Percentiles rank a stretch among this genome's conserved stretches.
These are phyloP conservation scores for Todus mexicanus DNA, from an alignment of 2,797 vertebrate species.

Conservation along the genomic window DNA sequence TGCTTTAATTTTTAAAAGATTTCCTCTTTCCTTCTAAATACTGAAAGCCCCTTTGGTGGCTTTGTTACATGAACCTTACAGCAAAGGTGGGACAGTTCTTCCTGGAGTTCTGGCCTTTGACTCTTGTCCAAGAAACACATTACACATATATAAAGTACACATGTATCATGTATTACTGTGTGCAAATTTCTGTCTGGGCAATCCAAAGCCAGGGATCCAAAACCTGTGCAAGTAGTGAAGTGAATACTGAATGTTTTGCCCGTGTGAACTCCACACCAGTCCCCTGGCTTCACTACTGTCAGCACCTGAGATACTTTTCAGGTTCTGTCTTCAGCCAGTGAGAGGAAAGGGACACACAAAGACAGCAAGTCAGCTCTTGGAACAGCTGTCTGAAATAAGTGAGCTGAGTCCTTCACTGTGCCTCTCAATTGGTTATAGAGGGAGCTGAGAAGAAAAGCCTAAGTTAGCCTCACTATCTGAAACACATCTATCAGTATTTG, in stretches of 20 bases:
- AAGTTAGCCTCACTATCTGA: background rate
- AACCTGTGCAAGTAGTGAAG: background rate
- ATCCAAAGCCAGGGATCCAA: background rate
- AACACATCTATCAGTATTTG: background rate
- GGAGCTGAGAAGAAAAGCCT: background rate
- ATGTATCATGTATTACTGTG: background rate
- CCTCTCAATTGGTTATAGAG: background rate
- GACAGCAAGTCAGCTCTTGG: background rate
- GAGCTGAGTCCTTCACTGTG: background rate
- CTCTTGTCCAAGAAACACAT: background rate
- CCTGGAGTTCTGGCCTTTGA: background rate
- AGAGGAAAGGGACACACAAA: background rate
- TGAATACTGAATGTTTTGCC: background rate
- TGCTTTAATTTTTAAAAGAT: background rate
- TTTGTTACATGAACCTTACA: background rate
- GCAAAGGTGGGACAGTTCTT: background rate
- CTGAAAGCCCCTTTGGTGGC: background rate
- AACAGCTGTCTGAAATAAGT: background rate
- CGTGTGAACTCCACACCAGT: background rate
- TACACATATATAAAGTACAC: too few relatives aligned
- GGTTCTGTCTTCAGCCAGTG: background rate
- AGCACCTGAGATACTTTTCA: background rate
- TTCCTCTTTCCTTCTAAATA: background rate
- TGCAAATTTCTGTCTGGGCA: background rate
- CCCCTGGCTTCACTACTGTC: background rate